Base-by-base conservation (phyloP, 2,113 vertebrate species). In the Cichladusa arquata region DNA sequence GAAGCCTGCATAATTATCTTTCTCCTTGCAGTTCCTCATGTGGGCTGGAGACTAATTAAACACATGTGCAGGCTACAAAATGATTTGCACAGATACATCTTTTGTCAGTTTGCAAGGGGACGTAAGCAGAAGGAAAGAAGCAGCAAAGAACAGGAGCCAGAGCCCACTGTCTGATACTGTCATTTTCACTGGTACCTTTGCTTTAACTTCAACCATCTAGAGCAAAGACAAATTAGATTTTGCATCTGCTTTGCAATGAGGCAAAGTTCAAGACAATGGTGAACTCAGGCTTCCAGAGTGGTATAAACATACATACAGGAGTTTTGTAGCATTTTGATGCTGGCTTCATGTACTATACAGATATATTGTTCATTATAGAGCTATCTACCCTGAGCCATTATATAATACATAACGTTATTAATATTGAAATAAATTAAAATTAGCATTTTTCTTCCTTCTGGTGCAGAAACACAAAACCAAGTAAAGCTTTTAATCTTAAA, bases 41-140 rank as follows among this genome's bases (percentile, higher is more conserved):
- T 78, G 70, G 79, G 42, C 87, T 88, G 14, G 74, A 94, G 96
- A 86, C 90, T 96, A 94, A 96, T 96, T 96, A 96, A 96, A 92
- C 88, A 95, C 79, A 90, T 42, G 72, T 56, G 47, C 81, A 80
- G 34, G 84, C 85, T 90, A 51, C 50, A 65, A 84, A 90, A 95
- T 93, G 7, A 93, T 94, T 85, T 90, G 72, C 61, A 72, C 5
- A 19, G 82, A 62, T 90, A 6, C 1, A 47, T 92, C 28, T 94
- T 81, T 57, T 79, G 84, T 91, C 89, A 92, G 40, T 74, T 79
- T 87, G n/a, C 79, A 69, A 90, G 54, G 54, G 22, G 40, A 57
- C 8, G 3, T 33, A 53, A 77, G n/a, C 34, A 82, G 73, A 80
- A 77, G 16, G 34, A 34, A 88, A 48, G 58, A 14, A 36, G 16